These are phyloP conservation scores for Microcebus jonahi DNA, from an alignment of 2,113 vertebrate species.

Conservation along the genomic window DNA sequence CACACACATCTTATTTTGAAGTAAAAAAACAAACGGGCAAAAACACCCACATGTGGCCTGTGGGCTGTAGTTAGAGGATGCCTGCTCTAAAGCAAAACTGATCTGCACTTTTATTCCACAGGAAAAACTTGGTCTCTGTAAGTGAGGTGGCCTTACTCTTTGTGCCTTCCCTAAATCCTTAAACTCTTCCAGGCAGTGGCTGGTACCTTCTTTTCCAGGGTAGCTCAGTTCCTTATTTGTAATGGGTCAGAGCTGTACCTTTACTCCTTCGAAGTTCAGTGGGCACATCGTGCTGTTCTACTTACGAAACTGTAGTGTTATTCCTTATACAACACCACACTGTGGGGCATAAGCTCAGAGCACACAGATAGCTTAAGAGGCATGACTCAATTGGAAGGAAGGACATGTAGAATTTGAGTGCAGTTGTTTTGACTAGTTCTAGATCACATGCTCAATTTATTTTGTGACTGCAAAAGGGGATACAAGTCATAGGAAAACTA, in stretches of 20 bases:
- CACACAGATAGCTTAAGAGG: not conserved
- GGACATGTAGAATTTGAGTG: not conserved
- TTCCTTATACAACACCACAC: not conserved
- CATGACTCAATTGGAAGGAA: not conserved
- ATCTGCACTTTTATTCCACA: not conserved
- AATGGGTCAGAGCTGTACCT: not conserved
- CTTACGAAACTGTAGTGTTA: not conserved
- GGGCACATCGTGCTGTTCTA: not conserved
- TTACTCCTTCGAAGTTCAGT: not conserved
- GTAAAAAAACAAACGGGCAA: no score
- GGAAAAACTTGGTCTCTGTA: not conserved
- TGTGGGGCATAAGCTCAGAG: not conserved
- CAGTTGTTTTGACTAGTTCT: not conserved
- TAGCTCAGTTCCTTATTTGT: not conserved
- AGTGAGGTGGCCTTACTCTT: not conserved
- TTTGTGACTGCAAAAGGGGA: not conserved
- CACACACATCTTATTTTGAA: no score
- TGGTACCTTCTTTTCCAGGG: not conserved
- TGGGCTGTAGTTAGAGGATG: no score
- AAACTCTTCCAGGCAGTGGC: not conserved
- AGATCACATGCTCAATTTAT: not conserved
- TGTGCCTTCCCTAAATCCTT: not conserved
- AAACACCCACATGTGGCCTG: no score
- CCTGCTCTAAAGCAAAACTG: not conserved
- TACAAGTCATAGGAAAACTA: not conserved